phyloP scores from a whole-genome alignment of 2,888 invertebrate species.

The Nipponacmea schrenckii region DNA sequence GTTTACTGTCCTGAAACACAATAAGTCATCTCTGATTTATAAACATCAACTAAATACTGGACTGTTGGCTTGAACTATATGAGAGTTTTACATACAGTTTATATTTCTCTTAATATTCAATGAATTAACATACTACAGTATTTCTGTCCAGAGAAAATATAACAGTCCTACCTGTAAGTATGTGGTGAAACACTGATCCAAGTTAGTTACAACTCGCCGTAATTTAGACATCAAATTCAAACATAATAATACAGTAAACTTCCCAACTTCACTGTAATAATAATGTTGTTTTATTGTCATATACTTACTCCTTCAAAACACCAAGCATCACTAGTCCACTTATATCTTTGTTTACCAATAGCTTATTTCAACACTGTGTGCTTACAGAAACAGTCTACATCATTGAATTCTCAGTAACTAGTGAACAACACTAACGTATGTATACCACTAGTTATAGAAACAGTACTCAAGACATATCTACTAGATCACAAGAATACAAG shows the following conservation, averaged over 20 bases:
- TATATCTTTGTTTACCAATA: too few species aligned
- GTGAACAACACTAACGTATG: too few species aligned
- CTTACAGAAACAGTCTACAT: too few species aligned
- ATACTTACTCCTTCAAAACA: too few species aligned
- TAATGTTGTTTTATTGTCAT: neutral
- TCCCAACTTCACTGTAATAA: conserved; percentile 49
- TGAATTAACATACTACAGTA: neutral
- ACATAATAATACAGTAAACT: conserved; percentile 50
- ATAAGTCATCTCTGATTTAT: neutral
- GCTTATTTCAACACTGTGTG: too few species aligned
- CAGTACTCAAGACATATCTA: too few species aligned
- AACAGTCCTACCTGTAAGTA: conserved; percentile 57
- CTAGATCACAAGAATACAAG: too few species aligned
- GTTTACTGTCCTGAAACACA: conserved; percentile 57
- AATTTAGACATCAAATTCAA: conserved; percentile 52
- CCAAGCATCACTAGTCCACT: too few species aligned
- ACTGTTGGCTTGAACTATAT: too few species aligned
- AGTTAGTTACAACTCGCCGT: conserved; percentile 30
- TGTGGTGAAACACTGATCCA: conserved; percentile 58
- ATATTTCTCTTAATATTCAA: neutral
- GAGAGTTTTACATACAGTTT: neutral
- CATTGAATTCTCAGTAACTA: too few species aligned
- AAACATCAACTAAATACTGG: too few species aligned
- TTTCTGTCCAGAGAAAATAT: neutral
- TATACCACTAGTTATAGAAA: too few species aligned